Percentiles rank a stretch among this genome's conserved stretches.
Evolutionary conservation across 2,113 vertebrate species (phyloP).

Genomic region (Aptenodytes patagonicus): DNA sequence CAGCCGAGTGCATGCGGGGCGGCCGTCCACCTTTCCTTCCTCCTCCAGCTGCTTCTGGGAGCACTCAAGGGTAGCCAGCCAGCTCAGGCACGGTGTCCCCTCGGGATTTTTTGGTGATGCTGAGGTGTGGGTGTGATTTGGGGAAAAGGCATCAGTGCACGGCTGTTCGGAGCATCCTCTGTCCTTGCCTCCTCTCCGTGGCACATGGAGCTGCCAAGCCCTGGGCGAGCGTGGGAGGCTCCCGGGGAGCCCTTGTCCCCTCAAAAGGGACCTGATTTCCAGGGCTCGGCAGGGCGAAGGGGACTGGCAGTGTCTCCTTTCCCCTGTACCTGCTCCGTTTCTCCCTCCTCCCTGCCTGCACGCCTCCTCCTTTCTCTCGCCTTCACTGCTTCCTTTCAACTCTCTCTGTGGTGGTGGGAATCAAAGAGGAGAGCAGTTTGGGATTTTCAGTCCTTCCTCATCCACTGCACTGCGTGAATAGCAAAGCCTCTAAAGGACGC

Average conservation of each 20-base stretch:
- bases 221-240: accelerated
- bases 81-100: accelerated
- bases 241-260: background rate
- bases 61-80: accelerated
- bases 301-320: background rate
- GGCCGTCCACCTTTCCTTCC: accelerated
- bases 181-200: accelerated
- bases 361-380: background rate
- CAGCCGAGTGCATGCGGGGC: accelerated
- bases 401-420: background rate
- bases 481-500: constrained; percentile 35
- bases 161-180: background rate
- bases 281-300: background rate
- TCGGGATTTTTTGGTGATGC: background rate
- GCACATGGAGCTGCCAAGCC: background rate
- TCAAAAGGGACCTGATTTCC: background rate
- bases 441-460: constrained; percentile 15
- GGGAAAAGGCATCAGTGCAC: accelerated
- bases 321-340: background rate
- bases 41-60: background rate
- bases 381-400: background rate
- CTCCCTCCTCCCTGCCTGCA: background rate
- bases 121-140: background rate
- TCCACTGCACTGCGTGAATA: background rate
- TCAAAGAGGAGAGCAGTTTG: constrained; percentile 8